Evolutionary conservation across 2,888 invertebrate genomes (phyloP).

Genomic region (Euproctis similis): DNA sequence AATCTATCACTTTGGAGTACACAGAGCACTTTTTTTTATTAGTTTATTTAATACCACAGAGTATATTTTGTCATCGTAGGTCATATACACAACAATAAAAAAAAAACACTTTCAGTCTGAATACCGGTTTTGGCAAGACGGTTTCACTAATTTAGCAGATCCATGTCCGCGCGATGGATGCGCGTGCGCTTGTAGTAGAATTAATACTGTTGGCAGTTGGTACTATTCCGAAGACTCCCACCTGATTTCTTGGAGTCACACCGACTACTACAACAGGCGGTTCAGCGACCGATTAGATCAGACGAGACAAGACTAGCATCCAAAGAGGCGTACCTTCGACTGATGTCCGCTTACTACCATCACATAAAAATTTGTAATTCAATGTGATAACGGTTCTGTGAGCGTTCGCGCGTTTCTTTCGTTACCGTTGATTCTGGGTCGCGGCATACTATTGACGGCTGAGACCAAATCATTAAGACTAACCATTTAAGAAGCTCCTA

Average conservation of each 20-base stretch:
- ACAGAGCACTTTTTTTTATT: constrained; percentile 42
- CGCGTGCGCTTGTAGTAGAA: constrained; percentile 51
- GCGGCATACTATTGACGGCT: constrained; percentile 44
- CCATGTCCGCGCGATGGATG: constrained; percentile 51
- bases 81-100: constrained; percentile 47
- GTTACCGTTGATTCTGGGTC: constrained; percentile 52
- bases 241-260: constrained; percentile 45
- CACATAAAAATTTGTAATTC: constrained; percentile 68
- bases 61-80: constrained; percentile 46
- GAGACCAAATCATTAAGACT: constrained; percentile 30
- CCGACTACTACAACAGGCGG: constrained; percentile 70
- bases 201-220: constrained; percentile 46
- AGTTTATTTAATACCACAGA: constrained; percentile 39
- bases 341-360: constrained; percentile 36
- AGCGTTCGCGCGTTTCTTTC: constrained; percentile 52
- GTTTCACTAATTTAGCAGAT: constrained; percentile 32
- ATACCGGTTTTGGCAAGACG: constrained; percentile 35
- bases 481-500: constrained; percentile 10
- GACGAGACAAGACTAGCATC: constrained; percentile 26
- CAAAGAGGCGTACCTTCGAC: constrained; percentile 38
- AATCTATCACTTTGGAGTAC: constrained; percentile 47
- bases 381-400: constrained; percentile 64
- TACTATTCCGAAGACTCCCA: constrained; percentile 53
- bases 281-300: constrained; percentile 70
- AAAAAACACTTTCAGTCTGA: constrained; percentile 50